Percentiles rank a stretch among this genome's conserved stretches.
phyloP scores from a whole-genome alignment of 2,888 invertebrate genomes.

The Pachycephus smyrnensis region DNA sequence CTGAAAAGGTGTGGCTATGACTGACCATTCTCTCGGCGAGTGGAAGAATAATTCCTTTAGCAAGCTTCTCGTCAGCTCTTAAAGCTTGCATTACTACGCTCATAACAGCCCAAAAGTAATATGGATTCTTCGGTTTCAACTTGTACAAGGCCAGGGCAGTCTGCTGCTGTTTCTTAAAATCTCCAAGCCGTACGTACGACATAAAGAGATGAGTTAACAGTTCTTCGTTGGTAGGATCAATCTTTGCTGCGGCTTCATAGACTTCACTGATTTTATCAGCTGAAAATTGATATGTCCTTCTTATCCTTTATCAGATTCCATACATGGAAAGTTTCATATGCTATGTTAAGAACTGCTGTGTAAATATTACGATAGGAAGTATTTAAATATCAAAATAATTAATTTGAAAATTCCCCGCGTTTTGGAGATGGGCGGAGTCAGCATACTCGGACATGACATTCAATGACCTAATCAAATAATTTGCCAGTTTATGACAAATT shows the following conservation, averaged over 20 bases:
- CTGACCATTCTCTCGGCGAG: constrained; percentile 95
- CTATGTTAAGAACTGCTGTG: background rate
- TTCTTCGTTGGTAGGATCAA: constrained; percentile 90
- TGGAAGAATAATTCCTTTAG: constrained; percentile 79
- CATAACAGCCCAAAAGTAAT: constrained; percentile 99
- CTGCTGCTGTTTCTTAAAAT: constrained; percentile 91
- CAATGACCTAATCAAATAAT: too few relatives aligned
- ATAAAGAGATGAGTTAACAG: constrained; percentile 94
- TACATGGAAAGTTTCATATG: background rate
- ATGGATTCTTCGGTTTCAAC: constrained; percentile 92
- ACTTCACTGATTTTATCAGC: constrained; percentile 90
- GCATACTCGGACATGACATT: too few relatives aligned
- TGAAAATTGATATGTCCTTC: constrained; percentile 62
- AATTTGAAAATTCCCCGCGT: too few relatives aligned
- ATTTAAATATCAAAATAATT: too few relatives aligned
- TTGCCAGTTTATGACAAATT: too few relatives aligned
- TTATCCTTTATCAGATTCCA: background rate
- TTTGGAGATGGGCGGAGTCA: too few relatives aligned
- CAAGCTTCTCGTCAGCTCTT: constrained; percentile 62
- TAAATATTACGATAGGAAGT: too few relatives aligned
- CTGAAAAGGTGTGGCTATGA: background rate
- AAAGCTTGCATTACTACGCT: constrained; percentile 92
- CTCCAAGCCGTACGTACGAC: constrained; percentile 91
- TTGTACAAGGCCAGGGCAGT: constrained; percentile 92
- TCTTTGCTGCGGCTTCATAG: constrained; percentile 89